Evolutionary conservation across 2,888 invertebrate genomes (phyloP).

Genomic region (Melieria omissa): DNA sequence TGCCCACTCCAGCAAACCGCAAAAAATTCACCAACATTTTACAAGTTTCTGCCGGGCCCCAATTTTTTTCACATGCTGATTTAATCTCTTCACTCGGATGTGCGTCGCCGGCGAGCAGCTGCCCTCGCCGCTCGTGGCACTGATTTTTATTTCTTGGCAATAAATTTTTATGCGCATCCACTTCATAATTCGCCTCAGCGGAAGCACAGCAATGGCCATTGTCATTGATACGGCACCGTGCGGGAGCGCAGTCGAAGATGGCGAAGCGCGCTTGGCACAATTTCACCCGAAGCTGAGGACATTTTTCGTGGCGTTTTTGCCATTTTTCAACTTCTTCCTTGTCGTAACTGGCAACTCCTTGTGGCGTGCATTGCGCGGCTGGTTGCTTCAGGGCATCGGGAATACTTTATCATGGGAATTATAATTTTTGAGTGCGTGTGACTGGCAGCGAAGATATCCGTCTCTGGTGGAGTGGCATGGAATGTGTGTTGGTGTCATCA

Average conservation of each 20-base stretch:
- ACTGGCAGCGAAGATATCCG: slow-evolving; percentile 21
- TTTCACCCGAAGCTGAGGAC: no score
- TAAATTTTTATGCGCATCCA: slow-evolving; percentile 65
- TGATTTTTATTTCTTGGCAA: slow-evolving; percentile 56
- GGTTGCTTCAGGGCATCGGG: slow-evolving; percentile 43
- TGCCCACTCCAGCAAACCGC: slow-evolving; percentile 26
- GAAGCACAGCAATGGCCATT: slow-evolving; percentile 31
- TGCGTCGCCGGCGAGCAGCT: slow-evolving; percentile 1
- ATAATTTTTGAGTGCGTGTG: slow-evolving; percentile 46
- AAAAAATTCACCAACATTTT: slow-evolving; percentile 8
- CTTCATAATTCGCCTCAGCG: slow-evolving; percentile 58
- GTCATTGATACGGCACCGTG: slow-evolving; percentile 29
- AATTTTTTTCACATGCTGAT: slow-evolving; percentile 58
- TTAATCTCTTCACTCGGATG: slow-evolving; percentile 48
- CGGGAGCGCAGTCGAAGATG: no score
- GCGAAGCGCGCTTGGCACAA: no score
- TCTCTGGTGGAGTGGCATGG: slow-evolving; percentile 30
- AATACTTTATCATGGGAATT: slow-evolving; percentile 58
- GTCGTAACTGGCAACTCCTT: no score
- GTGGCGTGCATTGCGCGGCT: no score
- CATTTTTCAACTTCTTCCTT: no score
- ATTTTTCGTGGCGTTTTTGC: no score
- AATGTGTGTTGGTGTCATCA: slow-evolving; percentile 45
- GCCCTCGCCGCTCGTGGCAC: not conserved
- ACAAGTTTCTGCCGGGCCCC: not conserved